Conservation (phyloP, 2,888 invertebrate genomes). For the Chrysina gloriosa region DNA sequence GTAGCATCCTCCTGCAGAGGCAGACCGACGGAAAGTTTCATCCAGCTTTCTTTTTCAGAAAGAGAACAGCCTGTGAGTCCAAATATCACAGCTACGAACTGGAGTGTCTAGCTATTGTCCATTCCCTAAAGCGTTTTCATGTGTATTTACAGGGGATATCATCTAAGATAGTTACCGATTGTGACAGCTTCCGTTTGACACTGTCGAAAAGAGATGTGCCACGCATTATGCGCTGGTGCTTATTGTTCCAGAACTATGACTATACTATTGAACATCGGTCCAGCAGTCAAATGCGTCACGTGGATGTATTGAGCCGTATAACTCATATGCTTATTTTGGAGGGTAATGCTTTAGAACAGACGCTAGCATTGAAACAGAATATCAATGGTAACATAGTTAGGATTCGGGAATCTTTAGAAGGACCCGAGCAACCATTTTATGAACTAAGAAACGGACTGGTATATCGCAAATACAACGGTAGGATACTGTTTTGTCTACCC, state of each 20-base stretch:
- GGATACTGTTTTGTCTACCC: constrained; percentile 36
- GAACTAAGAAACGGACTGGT: constrained; percentile 35
- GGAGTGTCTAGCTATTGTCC: constrained; percentile 46
- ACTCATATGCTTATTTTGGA: constrained; percentile 18
- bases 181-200: constrained; percentile 51
- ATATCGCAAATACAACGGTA: constrained; percentile 33
- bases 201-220: constrained; percentile 52
- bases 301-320: constrained; percentile 32
- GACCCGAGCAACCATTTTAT: constrained; percentile 3
- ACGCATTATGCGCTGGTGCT: constrained; percentile 49
- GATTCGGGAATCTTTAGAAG: no score
- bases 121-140: constrained; percentile 51
- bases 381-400: no score
- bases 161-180: constrained; percentile 52
- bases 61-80: no score
- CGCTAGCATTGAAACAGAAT: constrained; percentile 17
- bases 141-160: constrained; percentile 51
- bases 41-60: no score
- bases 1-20: no score
- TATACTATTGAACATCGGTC: constrained; percentile 53
- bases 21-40: no score
- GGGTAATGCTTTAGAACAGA: constrained; percentile 17
- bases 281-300: constrained; percentile 24
- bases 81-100: constrained; percentile 35
- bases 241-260: constrained; percentile 54